Evolutionary conservation across 2,797 vertebrate genomes (phyloP).

Genomic region (Anguilla obscura): DNA sequence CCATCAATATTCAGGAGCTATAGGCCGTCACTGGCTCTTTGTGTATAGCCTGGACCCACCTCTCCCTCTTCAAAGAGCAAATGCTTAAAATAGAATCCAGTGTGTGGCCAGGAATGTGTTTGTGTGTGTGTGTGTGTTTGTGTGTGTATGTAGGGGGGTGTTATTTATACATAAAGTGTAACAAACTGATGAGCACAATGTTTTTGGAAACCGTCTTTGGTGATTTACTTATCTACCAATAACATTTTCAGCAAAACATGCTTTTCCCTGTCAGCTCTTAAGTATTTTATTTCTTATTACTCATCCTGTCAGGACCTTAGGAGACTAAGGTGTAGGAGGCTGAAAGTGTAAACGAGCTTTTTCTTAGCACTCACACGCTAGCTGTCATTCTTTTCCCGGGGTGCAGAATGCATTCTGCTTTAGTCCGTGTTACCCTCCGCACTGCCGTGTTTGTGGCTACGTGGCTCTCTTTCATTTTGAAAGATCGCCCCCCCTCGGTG

Average conservation of each 20-base stretch:
- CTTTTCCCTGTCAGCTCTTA: constrained; percentile 49
- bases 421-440: background rate
- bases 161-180: constrained; percentile 44
- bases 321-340: background rate
- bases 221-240: constrained; percentile 50
- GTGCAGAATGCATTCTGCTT: background rate
- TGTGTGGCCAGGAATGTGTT: constrained; percentile 41
- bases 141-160: background rate
- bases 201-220: constrained; percentile 50
- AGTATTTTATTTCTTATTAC: constrained; percentile 37
- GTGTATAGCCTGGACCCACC: background rate
- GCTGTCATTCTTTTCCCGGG: background rate
- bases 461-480: background rate
- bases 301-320: background rate
- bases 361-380: background rate
- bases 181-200: constrained; percentile 38
- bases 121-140: background rate
- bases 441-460: background rate
- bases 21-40: background rate
- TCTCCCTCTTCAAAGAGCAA: background rate
- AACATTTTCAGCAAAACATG: constrained; percentile 39
- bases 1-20: background rate
- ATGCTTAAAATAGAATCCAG: background rate
- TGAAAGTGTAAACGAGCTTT: background rate
- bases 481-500: background rate